A percentile compares a stretch with the other conserved stretches of the same genome.
These are phyloP conservation scores for Clostera curtula DNA, from an alignment of 2,888 invertebrate genomes.

Conservation along the genomic window DNA sequence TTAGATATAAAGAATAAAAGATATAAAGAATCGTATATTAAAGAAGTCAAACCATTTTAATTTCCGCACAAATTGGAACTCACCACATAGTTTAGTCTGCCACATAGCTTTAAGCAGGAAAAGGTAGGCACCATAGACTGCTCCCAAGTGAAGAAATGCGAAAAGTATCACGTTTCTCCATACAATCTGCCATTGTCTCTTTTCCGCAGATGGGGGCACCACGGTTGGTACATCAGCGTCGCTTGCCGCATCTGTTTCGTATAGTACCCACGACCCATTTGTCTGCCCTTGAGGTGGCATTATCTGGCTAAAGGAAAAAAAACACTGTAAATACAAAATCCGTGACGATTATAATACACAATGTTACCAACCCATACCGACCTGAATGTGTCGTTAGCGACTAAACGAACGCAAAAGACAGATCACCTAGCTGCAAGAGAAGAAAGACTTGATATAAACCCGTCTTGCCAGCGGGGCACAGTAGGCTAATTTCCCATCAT, in stretches of 20 bases:
- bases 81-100: constrained; percentile 80
- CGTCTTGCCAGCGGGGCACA: no score
- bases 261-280: constrained; percentile 50
- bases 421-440: no score
- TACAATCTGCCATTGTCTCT: constrained; percentile 77
- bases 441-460: no score
- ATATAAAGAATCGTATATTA: no score
- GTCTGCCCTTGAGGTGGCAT: constrained; percentile 63
- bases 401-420: no score
- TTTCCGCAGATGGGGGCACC: constrained; percentile 64
- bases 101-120: constrained; percentile 83
- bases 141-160: constrained; percentile 79
- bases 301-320: constrained; percentile 21
- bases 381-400: no score
- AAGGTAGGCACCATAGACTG: constrained; percentile 83
- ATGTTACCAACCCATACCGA: no score
- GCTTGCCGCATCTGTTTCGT: constrained; percentile 50
- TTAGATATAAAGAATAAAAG: no score
- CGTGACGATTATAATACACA: no score
- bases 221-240: constrained; percentile 28
- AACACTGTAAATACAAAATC: background rate
- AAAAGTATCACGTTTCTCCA: constrained; percentile 89
- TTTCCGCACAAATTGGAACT: constrained; percentile 33
- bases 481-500: no score
- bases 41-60: background rate